These are phyloP conservation scores for Xenopus laevis DNA, from an alignment of 2,113 vertebrate species.

Conservation along the genomic window DNA sequence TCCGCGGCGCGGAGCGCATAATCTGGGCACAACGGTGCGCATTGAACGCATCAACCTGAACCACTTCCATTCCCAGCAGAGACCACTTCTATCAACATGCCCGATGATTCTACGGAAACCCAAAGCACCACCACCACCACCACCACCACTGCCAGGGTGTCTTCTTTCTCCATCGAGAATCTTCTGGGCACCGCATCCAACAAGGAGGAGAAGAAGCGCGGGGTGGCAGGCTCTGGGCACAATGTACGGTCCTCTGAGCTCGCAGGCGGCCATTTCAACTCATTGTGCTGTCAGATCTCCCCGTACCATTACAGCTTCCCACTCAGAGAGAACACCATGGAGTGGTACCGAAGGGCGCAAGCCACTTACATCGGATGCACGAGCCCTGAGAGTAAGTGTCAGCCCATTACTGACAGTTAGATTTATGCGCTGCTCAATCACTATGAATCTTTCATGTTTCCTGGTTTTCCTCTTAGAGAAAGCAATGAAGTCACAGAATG, in stretches of 20 bases:
- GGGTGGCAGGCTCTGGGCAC: background rate
- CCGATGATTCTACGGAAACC: constrained; percentile 64
- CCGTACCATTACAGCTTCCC: constrained; percentile 52
- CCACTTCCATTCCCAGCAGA: background rate
- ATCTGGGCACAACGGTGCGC: constrained; percentile 29
- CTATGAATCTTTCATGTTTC: constrained; percentile 20
- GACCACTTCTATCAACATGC: constrained; percentile 60
- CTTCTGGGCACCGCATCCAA: constrained; percentile 65
- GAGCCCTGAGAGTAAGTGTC: constrained; percentile 74
- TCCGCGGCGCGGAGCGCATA: no score
- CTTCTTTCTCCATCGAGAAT: constrained; percentile 88
- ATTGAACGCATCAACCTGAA: background rate
- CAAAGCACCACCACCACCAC: constrained; percentile 46
- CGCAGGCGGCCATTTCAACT: constrained; percentile 27
- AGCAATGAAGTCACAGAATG: background rate
- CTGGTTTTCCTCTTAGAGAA: constrained; percentile 19
- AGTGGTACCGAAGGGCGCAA: constrained; percentile 61
- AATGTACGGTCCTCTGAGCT: constrained; percentile 24
- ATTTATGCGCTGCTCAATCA: background rate
- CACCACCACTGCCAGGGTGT: constrained; percentile 63
- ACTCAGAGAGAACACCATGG: constrained; percentile 54
- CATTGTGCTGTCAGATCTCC: constrained; percentile 48
- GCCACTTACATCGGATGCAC: constrained; percentile 56
- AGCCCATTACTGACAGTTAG: background rate
- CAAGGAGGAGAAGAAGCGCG: constrained; percentile 46